Percentiles rank a stretch among this genome's conserved stretches.
phyloP scores from a whole-genome alignment of 2,888 invertebrate species.

The Drosophila gaucha region DNA sequence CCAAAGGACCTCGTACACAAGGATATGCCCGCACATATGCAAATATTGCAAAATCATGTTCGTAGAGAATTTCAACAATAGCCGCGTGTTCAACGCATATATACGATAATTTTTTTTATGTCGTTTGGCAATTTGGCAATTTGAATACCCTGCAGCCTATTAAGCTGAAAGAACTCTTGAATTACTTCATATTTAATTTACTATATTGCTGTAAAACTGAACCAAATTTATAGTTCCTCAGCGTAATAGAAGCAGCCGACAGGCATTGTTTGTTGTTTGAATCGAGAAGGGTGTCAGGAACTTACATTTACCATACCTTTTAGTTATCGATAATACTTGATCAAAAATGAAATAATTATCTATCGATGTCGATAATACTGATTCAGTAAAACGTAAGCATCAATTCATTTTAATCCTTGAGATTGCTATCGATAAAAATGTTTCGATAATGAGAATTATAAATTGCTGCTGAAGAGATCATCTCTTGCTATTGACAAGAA shows the following conservation, averaged over 20 bases:
- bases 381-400: too few relatives aligned
- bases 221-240: neutral
- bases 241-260: too few relatives aligned
- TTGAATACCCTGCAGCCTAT: slow-evolving; percentile 39
- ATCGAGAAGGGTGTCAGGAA: too few relatives aligned
- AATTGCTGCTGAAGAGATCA: neutral
- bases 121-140: slow-evolving; percentile 34
- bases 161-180: neutral
- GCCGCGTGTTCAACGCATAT: slow-evolving; percentile 33
- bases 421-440: neutral
- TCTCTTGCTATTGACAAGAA: too few relatives aligned
- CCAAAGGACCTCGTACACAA: slow-evolving; percentile 23
- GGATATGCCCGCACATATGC: slow-evolving; percentile 27
- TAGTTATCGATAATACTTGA: neutral
- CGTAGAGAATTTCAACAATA: slow-evolving; percentile 39
- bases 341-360: neutral
- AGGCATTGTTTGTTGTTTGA: too few relatives aligned
- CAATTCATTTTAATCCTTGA: too few relatives aligned
- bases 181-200: neutral
- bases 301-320: neutral
- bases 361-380: neutral
- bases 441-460: neutral
- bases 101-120: slow-evolving; percentile 30
- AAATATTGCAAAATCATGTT: slow-evolving; percentile 60
- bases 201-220: neutral